A percentile compares a stretch with the other conserved stretches of the same genome.
Conservation (phyloP, 2,797 vertebrate genomes). For the Mus caroli region DNA sequence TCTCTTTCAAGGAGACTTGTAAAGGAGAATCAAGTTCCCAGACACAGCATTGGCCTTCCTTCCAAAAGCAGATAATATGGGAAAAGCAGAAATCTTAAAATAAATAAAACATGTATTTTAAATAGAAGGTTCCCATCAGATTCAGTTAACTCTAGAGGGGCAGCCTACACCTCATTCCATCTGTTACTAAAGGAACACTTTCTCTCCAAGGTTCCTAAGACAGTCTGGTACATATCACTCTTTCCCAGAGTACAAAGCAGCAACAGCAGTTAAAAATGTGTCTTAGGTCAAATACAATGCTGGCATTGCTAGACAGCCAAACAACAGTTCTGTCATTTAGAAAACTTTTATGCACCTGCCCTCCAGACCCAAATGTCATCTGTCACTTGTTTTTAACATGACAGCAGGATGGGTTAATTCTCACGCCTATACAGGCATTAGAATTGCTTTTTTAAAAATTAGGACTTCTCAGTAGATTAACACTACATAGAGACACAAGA, state of each 20-base stretch:
- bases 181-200: background rate
- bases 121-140: background rate
- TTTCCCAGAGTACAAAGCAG: slow-evolving; percentile 16
- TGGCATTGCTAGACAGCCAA: background rate
- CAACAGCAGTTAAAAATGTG: background rate
- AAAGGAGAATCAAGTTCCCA: slow-evolving; percentile 41
- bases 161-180: background rate
- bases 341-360: background rate
- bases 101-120: slow-evolving; percentile 47
- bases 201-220: background rate
- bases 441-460: background rate
- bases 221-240: background rate
- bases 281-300: background rate
- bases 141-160: background rate
- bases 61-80: background rate
- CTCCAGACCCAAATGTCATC: background rate
- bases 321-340: background rate
- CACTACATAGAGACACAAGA: background rate
- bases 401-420: background rate
- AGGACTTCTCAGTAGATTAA: background rate
- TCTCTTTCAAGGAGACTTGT: slow-evolving; percentile 22
- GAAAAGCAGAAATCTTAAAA: background rate
- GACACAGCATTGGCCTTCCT: background rate
- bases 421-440: background rate
- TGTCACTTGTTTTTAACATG: background rate